A percentile compares a stretch with the other conserved stretches of the same genome.
phyloP scores from a whole-genome alignment of 2,888 invertebrate species.

The Temnothorax rugatulus region DNA sequence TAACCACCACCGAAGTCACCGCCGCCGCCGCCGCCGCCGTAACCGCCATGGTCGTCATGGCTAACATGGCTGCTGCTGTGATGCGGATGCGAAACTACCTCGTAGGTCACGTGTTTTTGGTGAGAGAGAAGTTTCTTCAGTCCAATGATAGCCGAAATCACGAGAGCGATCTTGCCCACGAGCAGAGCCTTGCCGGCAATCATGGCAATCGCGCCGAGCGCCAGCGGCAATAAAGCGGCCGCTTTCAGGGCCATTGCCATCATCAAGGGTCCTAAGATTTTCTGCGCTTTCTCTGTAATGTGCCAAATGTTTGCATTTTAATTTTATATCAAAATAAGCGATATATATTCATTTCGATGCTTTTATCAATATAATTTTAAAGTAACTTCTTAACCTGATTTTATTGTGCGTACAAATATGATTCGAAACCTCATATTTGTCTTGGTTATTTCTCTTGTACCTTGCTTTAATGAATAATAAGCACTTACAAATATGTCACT shows the following conservation, averaged over 20 bases:
- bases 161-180: slow-evolving; percentile 94
- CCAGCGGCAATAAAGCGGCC: slow-evolving; percentile 92
- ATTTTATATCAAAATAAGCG: not conserved
- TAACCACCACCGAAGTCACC: slow-evolving; percentile 86
- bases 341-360: not conserved
- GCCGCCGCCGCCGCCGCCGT: slow-evolving; percentile 87
- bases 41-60: slow-evolving; percentile 89
- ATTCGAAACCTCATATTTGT: not conserved
- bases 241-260: slow-evolving; percentile 92
- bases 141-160: slow-evolving; percentile 94
- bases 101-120: slow-evolving; percentile 95
- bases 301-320: not conserved
- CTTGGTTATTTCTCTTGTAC: not conserved
- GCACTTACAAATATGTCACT: not conserved
- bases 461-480: not conserved
- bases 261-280: slow-evolving; percentile 92
- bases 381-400: not conserved
- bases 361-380: not conserved
- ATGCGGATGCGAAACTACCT: slow-evolving; percentile 95
- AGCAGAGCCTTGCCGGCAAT: slow-evolving; percentile 95
- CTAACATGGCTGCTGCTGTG: slow-evolving; percentile 91
- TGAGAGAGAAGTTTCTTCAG: slow-evolving; percentile 92
- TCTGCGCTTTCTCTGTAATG: slow-evolving; percentile 89
- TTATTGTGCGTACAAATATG: not conserved
- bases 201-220: slow-evolving; percentile 93